Evolutionary conservation across 2,888 invertebrate species (phyloP).

Genomic region (Chrysotoxum bicinctum): DNA sequence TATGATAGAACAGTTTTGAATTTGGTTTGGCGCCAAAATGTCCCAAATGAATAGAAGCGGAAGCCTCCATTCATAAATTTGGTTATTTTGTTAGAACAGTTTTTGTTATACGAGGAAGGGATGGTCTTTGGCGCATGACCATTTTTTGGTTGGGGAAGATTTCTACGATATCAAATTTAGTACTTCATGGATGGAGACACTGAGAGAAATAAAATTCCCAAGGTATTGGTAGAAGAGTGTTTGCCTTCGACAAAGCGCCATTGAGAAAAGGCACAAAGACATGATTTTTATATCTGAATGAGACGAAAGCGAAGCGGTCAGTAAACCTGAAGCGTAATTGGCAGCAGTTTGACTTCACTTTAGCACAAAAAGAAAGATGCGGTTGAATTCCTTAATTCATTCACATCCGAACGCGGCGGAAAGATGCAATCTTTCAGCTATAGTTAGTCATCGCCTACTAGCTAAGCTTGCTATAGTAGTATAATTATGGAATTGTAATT

Average conservation of each 20-base stretch:
- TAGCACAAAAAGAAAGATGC: slow-evolving; percentile 10
- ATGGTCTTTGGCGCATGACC: slow-evolving; percentile 59
- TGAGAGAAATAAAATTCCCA: not conserved
- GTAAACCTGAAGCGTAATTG: slow-evolving; percentile 67
- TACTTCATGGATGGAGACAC: not conserved
- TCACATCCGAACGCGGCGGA: slow-evolving; percentile 18
- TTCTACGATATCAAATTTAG: slow-evolving; percentile 60
- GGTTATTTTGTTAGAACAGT: slow-evolving; percentile 63
- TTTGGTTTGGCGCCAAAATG: slow-evolving; percentile 63
- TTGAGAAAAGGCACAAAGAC: slow-evolving; percentile 37
- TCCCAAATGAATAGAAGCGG: not conserved
- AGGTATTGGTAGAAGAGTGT: not conserved
- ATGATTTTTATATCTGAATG: slow-evolving; percentile 6
- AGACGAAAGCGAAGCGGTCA: slow-evolving; percentile 60
- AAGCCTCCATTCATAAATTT: slow-evolving; percentile 63
- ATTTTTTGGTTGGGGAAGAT: slow-evolving; percentile 35
- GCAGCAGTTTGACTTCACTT: slow-evolving; percentile 32
- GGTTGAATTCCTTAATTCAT: slow-evolving; percentile 62
- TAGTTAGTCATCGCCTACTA: slow-evolving; percentile 17
- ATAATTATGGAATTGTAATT: not conserved
- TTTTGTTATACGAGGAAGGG: slow-evolving; percentile 25
- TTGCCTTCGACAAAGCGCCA: slow-evolving; percentile 9
- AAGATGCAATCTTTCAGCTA: slow-evolving; percentile 19
- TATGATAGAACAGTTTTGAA: slow-evolving; percentile 48
- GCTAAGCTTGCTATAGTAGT: not conserved